Conservation (phyloP, 2,113 vertebrate species). For the Hydrolagus affinis region DNA sequence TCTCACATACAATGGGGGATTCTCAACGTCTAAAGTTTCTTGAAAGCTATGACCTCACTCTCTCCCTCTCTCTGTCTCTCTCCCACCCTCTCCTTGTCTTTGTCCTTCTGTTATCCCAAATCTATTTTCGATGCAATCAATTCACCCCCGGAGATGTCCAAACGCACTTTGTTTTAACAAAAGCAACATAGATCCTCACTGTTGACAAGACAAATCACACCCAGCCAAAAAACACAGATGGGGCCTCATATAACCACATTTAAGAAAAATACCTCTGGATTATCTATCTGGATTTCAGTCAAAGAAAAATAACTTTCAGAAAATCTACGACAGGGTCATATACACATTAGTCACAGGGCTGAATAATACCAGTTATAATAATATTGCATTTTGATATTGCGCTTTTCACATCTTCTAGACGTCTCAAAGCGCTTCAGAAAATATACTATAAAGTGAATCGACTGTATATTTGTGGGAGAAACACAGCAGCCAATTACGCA, state of each 20-base stretch:
- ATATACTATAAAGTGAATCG: too few species aligned
- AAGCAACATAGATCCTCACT: not conserved
- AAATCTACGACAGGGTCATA: not conserved
- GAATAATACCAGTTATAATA: not conserved
- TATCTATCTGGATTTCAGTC: too few species aligned
- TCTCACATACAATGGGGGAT: not conserved
- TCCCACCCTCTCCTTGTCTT: too few species aligned
- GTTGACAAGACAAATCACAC: not conserved
- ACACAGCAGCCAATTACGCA: too few species aligned
- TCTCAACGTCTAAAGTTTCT: not conserved
- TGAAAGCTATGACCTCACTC: not conserved
- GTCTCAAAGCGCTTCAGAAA: too few species aligned
- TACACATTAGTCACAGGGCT: not conserved
- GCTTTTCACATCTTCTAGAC: too few species aligned
- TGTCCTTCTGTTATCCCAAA: too few species aligned
- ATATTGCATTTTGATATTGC: too few species aligned
- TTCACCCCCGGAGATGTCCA: not conserved
- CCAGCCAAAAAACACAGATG: not conserved
- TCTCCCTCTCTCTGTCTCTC: too few species aligned
- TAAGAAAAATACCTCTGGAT: too few species aligned
- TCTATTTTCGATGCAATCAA: not conserved
- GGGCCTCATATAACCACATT: not conserved
- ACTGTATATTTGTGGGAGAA: too few species aligned
- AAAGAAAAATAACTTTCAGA: not conserved
- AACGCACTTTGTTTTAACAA: not conserved